A percentile compares a stretch with the other conserved stretches of the same genome.
phyloP scores from a whole-genome alignment of 2,797 vertebrate species.

The Varecia variegata region DNA sequence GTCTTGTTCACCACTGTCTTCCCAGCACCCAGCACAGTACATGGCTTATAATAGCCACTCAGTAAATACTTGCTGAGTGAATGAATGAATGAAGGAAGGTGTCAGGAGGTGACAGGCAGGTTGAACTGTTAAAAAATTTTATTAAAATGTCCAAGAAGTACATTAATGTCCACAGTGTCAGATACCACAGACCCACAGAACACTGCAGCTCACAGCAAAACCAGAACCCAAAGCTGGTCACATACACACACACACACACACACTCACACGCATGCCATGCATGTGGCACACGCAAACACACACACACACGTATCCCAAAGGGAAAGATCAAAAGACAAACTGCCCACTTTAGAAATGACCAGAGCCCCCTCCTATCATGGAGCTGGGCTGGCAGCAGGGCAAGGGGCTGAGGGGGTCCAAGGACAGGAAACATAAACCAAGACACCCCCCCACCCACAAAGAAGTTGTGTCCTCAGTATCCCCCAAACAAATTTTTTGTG shows the following conservation, averaged over 20 bases:
- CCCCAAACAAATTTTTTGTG: neutral
- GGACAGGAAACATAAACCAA: neutral
- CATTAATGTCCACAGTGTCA: constrained; percentile 84
- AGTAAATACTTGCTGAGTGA: neutral
- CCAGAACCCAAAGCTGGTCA: constrained; percentile 64
- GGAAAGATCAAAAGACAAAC: constrained; percentile 14
- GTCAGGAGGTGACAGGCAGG: neutral
- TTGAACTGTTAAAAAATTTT: constrained; percentile 86
- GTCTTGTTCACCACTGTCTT: neutral
- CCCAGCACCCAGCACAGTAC: neutral
- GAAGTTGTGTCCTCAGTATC: neutral
- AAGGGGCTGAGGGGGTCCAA: neutral
- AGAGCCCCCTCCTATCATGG: neutral
- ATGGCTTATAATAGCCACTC: neutral
- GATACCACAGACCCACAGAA: constrained; percentile 71
- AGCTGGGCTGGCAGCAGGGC: neutral
- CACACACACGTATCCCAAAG: neutral
- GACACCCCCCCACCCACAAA: neutral
- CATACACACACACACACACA: neutral
- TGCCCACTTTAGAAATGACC: constrained; percentile 18
- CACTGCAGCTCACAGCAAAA: constrained; percentile 75
- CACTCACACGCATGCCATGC: constrained; percentile 39
- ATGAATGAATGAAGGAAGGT: neutral
- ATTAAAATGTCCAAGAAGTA: constrained; percentile 88
- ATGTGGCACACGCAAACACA: neutral